Evolutionary conservation across 2,797 vertebrate species (phyloP), one percentile per base, ranked within the genome.

Genomic region (Gymnopithys bicolor): DNA sequence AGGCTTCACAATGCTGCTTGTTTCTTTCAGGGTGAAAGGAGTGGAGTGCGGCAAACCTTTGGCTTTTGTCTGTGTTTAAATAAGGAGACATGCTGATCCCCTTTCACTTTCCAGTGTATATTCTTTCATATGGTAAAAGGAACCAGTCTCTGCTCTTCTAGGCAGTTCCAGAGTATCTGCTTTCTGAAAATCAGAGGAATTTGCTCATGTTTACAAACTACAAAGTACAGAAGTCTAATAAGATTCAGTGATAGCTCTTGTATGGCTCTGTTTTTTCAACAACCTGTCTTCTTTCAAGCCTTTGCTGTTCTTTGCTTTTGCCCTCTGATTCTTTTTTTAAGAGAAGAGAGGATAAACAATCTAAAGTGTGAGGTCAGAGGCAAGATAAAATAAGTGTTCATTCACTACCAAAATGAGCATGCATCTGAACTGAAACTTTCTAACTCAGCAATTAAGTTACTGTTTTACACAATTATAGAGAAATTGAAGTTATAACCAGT

Each of bases 131-230:
- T n/a, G n/a, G 70, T 84, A 51, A 69, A 84, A 90, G 48, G 91
- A 83, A 73, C 28, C 19, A 49, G 49, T 66, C 16, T 71, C 35
- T 76, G 9, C 46, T 73, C 18, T 66, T 90, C 51, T 76, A 88
- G 51, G 55, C 8, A 11, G n/a, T 90, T 84, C n/a, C 30, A 30
- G 41, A 90, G 45, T 76, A 84, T 76, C 55, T 52, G 58, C 59
- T 91, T 86, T 48, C 80, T 91, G 94, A 95, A 95, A 88, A 86
- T 75, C 62, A 30, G 73, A 81, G 73, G 35, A 90, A 62, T 88
- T 77, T 76, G 53, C 69, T 88, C 23, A 3, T 73, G 69, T 84
- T 94, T 86, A 87, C 60, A 28, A 59, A 75, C 84, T 64, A 66
- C 17, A 49, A 70, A 66, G 51, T 87, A 83, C 39, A 93, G 62